A percentile compares a stretch with the other conserved stretches of the same genome.
Conservation (phyloP, 2,113 vertebrate genomes). For the Oceanites oceanicus region DNA sequence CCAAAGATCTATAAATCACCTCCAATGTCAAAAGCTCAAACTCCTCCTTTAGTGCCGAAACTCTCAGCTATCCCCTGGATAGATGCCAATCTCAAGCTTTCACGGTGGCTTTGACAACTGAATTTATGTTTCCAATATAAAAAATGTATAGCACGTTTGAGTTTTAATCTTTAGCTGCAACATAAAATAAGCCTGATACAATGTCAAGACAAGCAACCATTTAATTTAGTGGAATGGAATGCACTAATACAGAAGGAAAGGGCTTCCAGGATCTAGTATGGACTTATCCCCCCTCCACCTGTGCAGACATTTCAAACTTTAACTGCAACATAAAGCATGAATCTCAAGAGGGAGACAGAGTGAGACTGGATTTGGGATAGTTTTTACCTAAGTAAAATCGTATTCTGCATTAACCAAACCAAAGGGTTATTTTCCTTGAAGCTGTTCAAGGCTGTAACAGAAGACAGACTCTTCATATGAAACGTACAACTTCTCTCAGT, state of each 20-base stretch:
- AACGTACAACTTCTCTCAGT: not conserved
- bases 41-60: not conserved
- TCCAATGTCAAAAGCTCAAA: not conserved
- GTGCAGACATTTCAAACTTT: not conserved
- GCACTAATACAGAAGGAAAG: not conserved
- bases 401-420: not conserved
- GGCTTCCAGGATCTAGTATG: not conserved
- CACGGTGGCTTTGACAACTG: not conserved
- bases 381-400: not conserved
- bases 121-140: not conserved
- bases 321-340: not conserved
- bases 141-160: not conserved
- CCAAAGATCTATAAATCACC: not conserved
- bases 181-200: not conserved
- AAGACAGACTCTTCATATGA: not conserved
- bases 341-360: not conserved
- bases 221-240: not conserved
- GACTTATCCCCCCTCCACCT: not conserved
- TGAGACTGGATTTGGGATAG: not conserved
- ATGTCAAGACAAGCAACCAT: not conserved
- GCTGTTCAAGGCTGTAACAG: not conserved
- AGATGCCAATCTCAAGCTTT: not conserved
- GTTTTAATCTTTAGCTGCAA: not conserved
- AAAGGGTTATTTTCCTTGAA: not conserved
- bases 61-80: not conserved